These are phyloP conservation scores for Diachrysia chrysitis DNA, from an alignment of 2,888 invertebrate genomes.

Conservation along the genomic window DNA sequence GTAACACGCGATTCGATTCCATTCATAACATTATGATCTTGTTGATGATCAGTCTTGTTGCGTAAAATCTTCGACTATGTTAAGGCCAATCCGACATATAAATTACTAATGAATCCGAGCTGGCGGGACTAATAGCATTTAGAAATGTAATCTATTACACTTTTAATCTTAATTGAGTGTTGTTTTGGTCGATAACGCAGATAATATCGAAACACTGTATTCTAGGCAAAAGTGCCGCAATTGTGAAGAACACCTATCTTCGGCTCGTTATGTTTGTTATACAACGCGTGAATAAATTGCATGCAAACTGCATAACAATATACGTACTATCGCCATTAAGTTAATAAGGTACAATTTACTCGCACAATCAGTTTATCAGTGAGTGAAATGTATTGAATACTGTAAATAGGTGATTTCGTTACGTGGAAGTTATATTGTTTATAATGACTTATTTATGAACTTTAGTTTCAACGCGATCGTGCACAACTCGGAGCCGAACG, in stretches of 20 bases:
- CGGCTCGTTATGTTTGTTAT: constrained; percentile 60
- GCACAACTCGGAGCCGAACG: constrained; percentile 80
- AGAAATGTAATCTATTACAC: constrained; percentile 60
- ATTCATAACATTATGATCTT: constrained; percentile 69
- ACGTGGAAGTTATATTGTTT: constrained; percentile 9
- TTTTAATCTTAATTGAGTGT: constrained; percentile 68
- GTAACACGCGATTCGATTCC: constrained; percentile 63
- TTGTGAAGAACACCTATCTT: constrained; percentile 55
- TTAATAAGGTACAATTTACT: constrained; percentile 46
- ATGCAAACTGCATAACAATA: constrained; percentile 55
- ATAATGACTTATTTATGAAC: constrained; percentile 37
- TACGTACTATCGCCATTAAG: constrained; percentile 38
- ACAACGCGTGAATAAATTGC: constrained; percentile 59
- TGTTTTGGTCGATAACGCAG: constrained; percentile 81
- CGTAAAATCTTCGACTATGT: constrained; percentile 65
- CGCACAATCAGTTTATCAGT: constrained; percentile 34
- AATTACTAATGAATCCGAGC: constrained; percentile 67
- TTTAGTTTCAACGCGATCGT: constrained; percentile 85
- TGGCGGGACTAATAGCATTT: constrained; percentile 79
- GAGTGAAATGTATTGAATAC: constrained; percentile 37
- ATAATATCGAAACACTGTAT: constrained; percentile 72
- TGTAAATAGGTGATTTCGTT: constrained; percentile 35
- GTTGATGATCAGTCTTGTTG: constrained; percentile 66
- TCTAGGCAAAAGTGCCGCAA: constrained; percentile 56
- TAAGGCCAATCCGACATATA: constrained; percentile 67